phyloP scores from a whole-genome alignment of 2,888 invertebrate genomes.

The Machimus atricapillus region DNA sequence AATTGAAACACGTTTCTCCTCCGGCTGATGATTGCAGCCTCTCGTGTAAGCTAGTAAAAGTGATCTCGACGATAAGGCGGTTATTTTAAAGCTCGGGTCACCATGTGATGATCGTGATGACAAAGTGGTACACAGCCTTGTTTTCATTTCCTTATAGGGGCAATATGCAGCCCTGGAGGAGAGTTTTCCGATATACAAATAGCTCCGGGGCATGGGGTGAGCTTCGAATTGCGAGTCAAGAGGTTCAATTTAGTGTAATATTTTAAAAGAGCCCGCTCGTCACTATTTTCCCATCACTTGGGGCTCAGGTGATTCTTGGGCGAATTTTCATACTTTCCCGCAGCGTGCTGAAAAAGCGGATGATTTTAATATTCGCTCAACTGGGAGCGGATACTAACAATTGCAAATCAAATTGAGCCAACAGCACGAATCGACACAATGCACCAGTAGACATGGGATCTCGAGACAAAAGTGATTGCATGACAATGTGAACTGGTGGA shows the following conservation, averaged over 20 bases:
- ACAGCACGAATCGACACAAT: not conserved
- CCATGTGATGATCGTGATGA: constrained; percentile 33
- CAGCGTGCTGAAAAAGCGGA: not conserved
- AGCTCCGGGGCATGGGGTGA: not conserved
- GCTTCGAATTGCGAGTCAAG: not conserved
- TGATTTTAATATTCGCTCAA: not conserved
- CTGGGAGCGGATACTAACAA: not conserved
- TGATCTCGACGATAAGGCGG: constrained; percentile 13
- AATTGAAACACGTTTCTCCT: constrained; percentile 16
- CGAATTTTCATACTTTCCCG: not conserved
- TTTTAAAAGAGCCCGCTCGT: not conserved
- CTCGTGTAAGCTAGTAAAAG: constrained; percentile 28
- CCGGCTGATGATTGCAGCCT: not conserved
- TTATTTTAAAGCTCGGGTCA: constrained; percentile 14
- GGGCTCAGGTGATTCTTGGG: not conserved
- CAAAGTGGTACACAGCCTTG: constrained; percentile 10
- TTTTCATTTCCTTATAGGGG: constrained; percentile 10
- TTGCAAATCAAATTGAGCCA: not conserved
- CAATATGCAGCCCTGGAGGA: not conserved
- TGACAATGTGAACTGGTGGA: not conserved
- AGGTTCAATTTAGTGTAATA: not conserved
- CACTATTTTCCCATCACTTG: not conserved
- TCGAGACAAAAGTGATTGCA: not conserved
- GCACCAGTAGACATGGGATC: not conserved
- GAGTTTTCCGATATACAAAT: not conserved